A percentile compares a stretch with the other conserved stretches of the same genome.
phyloP scores from a whole-genome alignment of 2,797 vertebrate genomes.

The Chaenodraco wilsoni region DNA sequence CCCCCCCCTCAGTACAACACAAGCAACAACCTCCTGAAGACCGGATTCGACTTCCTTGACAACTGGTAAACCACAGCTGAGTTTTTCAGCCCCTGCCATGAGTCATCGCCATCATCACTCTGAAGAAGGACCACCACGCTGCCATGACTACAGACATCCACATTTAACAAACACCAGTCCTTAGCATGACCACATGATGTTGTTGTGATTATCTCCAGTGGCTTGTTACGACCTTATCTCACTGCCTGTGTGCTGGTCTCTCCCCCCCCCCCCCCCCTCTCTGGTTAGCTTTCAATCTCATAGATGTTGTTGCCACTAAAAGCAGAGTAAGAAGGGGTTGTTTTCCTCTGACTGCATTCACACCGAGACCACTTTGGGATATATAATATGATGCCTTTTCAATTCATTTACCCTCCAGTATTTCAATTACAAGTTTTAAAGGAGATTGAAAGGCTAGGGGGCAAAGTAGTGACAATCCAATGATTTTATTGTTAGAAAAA shows the following conservation, averaged over 20 bases:
- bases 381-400: too few relatives aligned
- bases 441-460: neutral
- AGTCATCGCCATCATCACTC: slow-evolving; percentile 48
- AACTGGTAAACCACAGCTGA: slow-evolving; percentile 90
- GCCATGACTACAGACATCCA: slow-evolving; percentile 64
- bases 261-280: neutral
- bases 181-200: slow-evolving; percentile 30
- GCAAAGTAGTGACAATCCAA: neutral
- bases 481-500: neutral
- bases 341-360: slow-evolving; percentile 14
- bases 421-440: neutral
- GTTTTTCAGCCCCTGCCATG: slow-evolving; percentile 12
- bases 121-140: slow-evolving; percentile 63
- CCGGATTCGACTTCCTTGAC: slow-evolving; percentile 98
- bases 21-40: slow-evolving; percentile 93
- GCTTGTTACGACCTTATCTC: slow-evolving; percentile 65
- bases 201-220: slow-evolving; percentile 52
- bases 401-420: neutral
- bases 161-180: slow-evolving; percentile 41
- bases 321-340: slow-evolving; percentile 7
- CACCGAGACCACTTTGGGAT: slow-evolving; percentile 1
- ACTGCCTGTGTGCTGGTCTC: slow-evolving; percentile 39
- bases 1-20: slow-evolving; percentile 86
- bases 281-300: too few relatives aligned
- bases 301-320: neutral